These are phyloP conservation scores for Sternarchorhynchus goeldii DNA, from an alignment of 2,797 vertebrate species.

Conservation along the genomic window DNA sequence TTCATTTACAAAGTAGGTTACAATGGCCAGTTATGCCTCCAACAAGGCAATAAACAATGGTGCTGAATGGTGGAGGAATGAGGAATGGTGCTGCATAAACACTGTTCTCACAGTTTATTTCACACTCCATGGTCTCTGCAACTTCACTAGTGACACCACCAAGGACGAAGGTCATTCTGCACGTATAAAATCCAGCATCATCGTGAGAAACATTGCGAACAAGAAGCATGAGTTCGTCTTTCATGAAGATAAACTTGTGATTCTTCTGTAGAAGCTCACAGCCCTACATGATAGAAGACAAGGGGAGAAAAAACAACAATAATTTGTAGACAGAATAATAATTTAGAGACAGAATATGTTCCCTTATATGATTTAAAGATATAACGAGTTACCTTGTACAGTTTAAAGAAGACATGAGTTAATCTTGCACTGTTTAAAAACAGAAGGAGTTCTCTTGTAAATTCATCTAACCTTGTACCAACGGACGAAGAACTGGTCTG, in stretches of 20 bases:
- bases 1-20: no score
- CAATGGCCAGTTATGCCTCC: no score
- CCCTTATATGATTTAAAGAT: no score
- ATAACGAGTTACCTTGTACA: no score
- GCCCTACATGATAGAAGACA: constrained; percentile 62
- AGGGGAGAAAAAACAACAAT: neutral
- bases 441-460: no score
- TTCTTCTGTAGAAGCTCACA: constrained; percentile 67
- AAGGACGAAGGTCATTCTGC: constrained; percentile 64
- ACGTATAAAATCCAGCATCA: constrained; percentile 76
- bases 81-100: no score
- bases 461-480: constrained; percentile 84
- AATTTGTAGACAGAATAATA: no score
- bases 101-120: constrained; percentile 68
- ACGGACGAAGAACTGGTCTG: constrained; percentile 63
- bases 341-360: no score
- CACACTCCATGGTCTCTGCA: constrained; percentile 67
- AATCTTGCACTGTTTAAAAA: no score
- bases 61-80: no score
- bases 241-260: constrained; percentile 53
- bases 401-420: neutral
- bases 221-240: constrained; percentile 42
- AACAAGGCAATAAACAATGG: no score
- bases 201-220: constrained; percentile 55
- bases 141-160: constrained; percentile 66